Percentiles rank a stretch among this genome's conserved stretches.
Conservation (phyloP, 2,797 vertebrate genomes). For the Gallirallus australis region DNA sequence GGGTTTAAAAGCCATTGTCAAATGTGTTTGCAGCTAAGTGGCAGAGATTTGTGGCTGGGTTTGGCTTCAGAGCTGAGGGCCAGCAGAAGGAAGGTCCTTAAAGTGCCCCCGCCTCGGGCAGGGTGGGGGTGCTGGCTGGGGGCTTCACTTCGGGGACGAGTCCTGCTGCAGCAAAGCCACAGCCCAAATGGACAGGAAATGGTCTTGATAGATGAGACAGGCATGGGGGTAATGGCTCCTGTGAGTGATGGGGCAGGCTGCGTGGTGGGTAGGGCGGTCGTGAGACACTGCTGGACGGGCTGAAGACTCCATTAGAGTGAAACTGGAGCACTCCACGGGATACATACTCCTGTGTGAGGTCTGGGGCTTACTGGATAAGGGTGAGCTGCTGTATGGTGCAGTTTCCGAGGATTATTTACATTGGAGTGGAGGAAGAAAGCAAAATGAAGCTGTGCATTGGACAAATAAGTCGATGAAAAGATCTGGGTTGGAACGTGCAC, state of each 20-base stretch:
- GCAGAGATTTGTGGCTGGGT: not conserved
- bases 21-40: not conserved
- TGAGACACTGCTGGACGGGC: not conserved
- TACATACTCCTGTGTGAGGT: not conserved
- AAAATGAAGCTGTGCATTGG: not conserved
- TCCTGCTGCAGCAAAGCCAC: not conserved
- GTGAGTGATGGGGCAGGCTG: not conserved
- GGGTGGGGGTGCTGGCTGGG: not conserved
- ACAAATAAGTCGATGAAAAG: not conserved
- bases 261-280: accelerated
- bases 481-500: conserved; percentile 17
- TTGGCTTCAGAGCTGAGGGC: not conserved
- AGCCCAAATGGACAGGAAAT: not conserved
- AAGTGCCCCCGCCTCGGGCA: not conserved
- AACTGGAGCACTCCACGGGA: not conserved
- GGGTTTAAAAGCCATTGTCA: not conserved
- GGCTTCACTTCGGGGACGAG: not conserved
- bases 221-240: not conserved
- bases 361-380: not conserved
- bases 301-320: not conserved
- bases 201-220: not conserved
- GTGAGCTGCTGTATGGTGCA: not conserved
- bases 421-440: not conserved
- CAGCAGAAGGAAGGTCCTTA: not conserved
- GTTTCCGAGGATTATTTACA: not conserved